phyloP scores from a whole-genome alignment of 2,888 invertebrate species.

The Drosophila meridionalis region DNA sequence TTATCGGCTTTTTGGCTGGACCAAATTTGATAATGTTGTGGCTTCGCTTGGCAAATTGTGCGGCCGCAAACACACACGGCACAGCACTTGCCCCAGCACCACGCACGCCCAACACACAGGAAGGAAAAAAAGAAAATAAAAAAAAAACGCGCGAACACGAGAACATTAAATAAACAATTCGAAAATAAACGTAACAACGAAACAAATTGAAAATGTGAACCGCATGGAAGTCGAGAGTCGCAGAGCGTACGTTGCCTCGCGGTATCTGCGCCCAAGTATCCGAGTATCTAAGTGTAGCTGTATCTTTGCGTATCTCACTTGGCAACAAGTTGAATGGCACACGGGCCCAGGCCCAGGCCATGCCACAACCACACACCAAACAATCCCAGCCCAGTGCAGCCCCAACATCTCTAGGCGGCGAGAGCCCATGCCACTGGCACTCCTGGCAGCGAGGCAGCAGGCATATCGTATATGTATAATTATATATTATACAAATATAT shows the following conservation, averaged over 20 bases:
- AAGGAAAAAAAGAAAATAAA: neutral
- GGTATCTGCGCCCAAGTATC: conserved; percentile 34
- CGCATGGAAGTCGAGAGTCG: conserved; percentile 47
- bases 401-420: conserved; percentile 50
- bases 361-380: conserved; percentile 10
- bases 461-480: conserved; percentile 2
- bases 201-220: conserved; percentile 66
- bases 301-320: conserved; percentile 59
- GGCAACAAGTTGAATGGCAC: conserved; percentile 74
- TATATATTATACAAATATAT: conserved; percentile 10
- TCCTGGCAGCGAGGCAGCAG: conserved; percentile 11
- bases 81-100: neutral
- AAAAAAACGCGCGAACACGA: conserved; percentile 44
- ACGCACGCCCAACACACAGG: neutral
- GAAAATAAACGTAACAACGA: conserved; percentile 74
- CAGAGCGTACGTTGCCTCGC: conserved; percentile 54
- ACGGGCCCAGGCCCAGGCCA: conserved; percentile 36
- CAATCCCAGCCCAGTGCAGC: conserved; percentile 29
- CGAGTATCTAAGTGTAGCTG: conserved; percentile 47
- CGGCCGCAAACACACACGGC: neutral
- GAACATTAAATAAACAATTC: conserved; percentile 76
- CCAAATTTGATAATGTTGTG: conserved; percentile 35
- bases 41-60: conserved; percentile 4
- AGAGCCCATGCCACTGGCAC: conserved; percentile 3
- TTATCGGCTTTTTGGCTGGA: conserved; percentile 58